These are phyloP conservation scores for Pachliopta kotzebuea DNA, from an alignment of 2,888 invertebrate genomes.

Conservation along the genomic window DNA sequence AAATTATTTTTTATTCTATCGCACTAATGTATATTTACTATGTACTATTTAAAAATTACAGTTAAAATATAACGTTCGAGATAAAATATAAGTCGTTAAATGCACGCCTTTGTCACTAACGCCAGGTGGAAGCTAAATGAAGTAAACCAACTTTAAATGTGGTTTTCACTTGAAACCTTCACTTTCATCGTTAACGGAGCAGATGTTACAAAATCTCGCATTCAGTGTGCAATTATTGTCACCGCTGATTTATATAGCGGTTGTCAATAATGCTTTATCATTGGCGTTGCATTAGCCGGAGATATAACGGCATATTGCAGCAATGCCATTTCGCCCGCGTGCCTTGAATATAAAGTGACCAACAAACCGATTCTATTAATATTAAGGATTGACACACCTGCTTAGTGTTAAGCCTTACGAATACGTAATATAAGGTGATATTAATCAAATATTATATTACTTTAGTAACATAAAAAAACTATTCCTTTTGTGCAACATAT, in stretches of 20 bases:
- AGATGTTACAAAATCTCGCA: constrained; percentile 13
- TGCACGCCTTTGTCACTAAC: neutral
- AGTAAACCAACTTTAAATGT: constrained; percentile 5
- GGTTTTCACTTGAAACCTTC: constrained; percentile 15
- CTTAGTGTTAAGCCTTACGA: neutral
- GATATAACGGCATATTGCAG: constrained; percentile 21
- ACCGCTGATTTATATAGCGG: constrained; percentile 26
- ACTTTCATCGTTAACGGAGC: constrained; percentile 14
- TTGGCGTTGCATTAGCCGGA: constrained; percentile 26
- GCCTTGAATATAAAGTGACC: constrained; percentile 27
- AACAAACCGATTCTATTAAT: constrained; percentile 21
- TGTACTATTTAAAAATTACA: too few relatives aligned
- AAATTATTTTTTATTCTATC: too few relatives aligned
- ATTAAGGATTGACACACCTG: constrained; percentile 6
- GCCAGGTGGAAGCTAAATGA: neutral
- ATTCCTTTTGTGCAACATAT: too few relatives aligned
- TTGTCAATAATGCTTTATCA: constrained; percentile 25
- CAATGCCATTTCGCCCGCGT: constrained; percentile 24
- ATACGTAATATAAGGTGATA: neutral
- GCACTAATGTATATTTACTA: too few relatives aligned
- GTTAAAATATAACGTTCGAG: neutral
- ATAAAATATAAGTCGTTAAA: neutral
- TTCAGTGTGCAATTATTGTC: constrained; percentile 19
- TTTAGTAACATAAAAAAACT: neutral
- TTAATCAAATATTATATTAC: neutral